Evolutionary conservation across 2,888 invertebrate genomes (phyloP).

Genomic region (Bibio marci): DNA sequence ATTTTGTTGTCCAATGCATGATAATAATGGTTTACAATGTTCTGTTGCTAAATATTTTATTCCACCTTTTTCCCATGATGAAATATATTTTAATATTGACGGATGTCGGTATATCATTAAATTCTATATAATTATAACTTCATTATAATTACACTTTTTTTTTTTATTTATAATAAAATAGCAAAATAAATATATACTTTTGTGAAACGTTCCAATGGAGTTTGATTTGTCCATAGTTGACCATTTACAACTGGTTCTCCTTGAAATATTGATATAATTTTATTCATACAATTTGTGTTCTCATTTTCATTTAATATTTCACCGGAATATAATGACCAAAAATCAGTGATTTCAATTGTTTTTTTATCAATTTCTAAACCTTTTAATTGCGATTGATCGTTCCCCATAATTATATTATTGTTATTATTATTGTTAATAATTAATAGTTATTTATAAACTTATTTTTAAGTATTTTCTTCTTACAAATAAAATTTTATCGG

Average conservation of each 20-base stretch:
- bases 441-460: neutral
- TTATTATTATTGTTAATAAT: neutral
- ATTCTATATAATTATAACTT: conserved; percentile 39
- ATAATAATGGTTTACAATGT: conserved; percentile 56
- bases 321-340: conserved; percentile 48
- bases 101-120: conserved; percentile 76
- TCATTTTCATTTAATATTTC: conserved; percentile 19
- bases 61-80: conserved; percentile 60
- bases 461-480: neutral
- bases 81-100: conserved; percentile 64
- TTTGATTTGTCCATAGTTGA: conserved; percentile 42
- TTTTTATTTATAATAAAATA: conserved; percentile 5
- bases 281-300: conserved; percentile 26
- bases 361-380: conserved; percentile 60
- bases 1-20: conserved; percentile 44
- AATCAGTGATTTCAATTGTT: conserved; percentile 58
- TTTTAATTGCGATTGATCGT: conserved; percentile 52
- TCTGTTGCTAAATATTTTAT: conserved; percentile 68
- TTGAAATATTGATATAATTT: conserved; percentile 55
- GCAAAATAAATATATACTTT: conserved; percentile 35
- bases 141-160: too few species aligned
- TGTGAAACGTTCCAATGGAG: conserved; percentile 57
- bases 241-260: conserved; percentile 49
- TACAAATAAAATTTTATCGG: too few species aligned
- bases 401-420: conserved; percentile 43